These are phyloP conservation scores for Podargus strigoides DNA, from an alignment of 2,797 vertebrate species.

Conservation along the genomic window DNA sequence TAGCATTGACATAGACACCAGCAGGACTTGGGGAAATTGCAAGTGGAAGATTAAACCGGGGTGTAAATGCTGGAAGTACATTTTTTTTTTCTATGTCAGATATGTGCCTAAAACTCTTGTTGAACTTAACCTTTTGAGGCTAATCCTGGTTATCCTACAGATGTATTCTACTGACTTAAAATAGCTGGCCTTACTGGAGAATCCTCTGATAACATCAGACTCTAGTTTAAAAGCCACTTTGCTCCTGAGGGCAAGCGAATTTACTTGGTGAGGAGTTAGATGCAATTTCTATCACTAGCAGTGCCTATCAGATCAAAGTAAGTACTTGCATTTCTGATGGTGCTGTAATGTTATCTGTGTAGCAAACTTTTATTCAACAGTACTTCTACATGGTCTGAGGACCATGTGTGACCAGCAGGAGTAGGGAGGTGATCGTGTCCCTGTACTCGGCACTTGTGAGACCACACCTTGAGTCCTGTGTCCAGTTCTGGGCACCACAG, in stretches of 20 bases:
- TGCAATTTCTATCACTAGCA: not conserved
- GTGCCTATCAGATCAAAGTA: not conserved
- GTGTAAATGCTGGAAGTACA: not conserved
- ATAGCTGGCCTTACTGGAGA: not conserved
- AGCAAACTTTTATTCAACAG: not conserved
- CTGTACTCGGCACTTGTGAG: no score
- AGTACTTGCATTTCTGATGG: not conserved
- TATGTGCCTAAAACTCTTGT: not conserved
- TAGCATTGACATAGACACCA: not conserved
- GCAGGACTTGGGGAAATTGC: not conserved
- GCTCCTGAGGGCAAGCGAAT: not conserved
- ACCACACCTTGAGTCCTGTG: no score
- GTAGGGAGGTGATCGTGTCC: no score
- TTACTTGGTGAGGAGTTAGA: not conserved
- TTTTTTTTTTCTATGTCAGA: not conserved
- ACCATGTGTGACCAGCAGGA: no score
- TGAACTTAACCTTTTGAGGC: not conserved
- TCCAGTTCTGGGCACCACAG: no score
- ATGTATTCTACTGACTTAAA: not conserved
- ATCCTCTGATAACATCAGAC: not conserved
- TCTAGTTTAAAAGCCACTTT: not conserved
- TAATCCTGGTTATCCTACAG: not conserved
- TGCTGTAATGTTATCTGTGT: not conserved
- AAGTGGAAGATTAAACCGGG: not conserved
- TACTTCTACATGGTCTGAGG: not conserved